Evolutionary conservation across 2,113 vertebrate species (phyloP), one percentile per base, ranked within the genome.

Genomic region (Macrotus californicus): DNA sequence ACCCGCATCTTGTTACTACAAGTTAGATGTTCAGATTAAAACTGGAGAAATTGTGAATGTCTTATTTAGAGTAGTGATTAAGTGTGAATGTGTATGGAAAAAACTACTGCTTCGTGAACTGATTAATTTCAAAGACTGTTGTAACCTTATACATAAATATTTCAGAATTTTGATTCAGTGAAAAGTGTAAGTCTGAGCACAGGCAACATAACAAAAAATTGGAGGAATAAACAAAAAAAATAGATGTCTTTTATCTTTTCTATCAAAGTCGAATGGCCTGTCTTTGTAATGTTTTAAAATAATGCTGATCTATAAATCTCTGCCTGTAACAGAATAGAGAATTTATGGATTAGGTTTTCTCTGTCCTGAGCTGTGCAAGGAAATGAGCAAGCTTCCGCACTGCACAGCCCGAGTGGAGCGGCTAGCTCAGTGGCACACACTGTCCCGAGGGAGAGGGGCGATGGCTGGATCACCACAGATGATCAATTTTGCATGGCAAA

Each of bases 241-340:
- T 87, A 48, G 21, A 22, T 89, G 4, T 36, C 19, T 87, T 21
- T 76, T 50, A 43, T 87, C 26, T 41, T 94, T 94, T 82, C 56
- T 90, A 3, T 94, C 75, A 54, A 54, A 54, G 52, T 54, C 5
- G 31, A 66, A 29, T 41, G 46, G 43, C 36, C 12, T 95, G 11
- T 66, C 61, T 88, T 72, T 89, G 10, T 94, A 54, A 75, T 93
- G 72, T 76, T 87, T 91, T 26, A 46, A 69, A 93, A 50, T 61
- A 83, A 76, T 83, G 43, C 67, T 87, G 39, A 84, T 39, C 73
- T 86, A 39, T 48, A 89, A 46, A 56, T 87, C 48, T 41, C 79
- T 91, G 21, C 83, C 79, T 81, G 1, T 41, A 29, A 41, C 26
- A 59, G 61, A 91, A 39, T 39, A 36, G 64, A 67, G 61, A 56